These are phyloP conservation scores for Petromus typicus DNA, from an alignment of 2,113 vertebrate genomes.

Conservation along the genomic window DNA sequence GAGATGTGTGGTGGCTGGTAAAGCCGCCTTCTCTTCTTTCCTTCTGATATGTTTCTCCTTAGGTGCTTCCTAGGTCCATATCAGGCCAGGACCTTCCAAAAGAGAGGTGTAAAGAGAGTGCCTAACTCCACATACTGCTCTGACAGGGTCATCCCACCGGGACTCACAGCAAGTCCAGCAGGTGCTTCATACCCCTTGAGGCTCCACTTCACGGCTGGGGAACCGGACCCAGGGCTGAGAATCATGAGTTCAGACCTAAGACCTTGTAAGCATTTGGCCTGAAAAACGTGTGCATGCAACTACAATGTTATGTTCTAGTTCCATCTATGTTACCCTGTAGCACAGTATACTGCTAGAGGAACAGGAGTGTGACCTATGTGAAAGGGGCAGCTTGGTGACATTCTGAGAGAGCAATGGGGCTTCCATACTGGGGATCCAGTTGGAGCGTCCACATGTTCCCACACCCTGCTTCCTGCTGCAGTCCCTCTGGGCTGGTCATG, in stretches of 20 bases:
- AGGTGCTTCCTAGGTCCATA: neutral
- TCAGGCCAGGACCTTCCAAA: neutral
- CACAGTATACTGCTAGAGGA: neutral
- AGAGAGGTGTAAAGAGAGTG: neutral
- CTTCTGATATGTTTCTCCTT: neutral
- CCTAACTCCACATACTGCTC: neutral
- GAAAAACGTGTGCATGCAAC: neutral
- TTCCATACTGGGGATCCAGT: neutral
- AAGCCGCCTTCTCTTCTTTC: neutral
- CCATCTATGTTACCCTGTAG: neutral
- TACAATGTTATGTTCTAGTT: neutral
- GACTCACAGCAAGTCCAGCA: too few relatives aligned
- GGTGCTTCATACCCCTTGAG: neutral
- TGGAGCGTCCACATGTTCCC: neutral
- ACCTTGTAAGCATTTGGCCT: neutral
- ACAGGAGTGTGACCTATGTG: neutral
- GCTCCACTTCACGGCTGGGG: neutral
- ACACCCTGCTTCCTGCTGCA: neutral
- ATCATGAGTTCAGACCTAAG: neutral
- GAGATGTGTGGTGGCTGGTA: neutral
- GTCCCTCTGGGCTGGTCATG: neutral
- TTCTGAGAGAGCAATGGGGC: neutral
- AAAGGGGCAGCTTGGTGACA: neutral
- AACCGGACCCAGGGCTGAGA: neutral
- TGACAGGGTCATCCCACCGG: accelerated